A percentile compares a stretch with the other conserved stretches of the same genome.
phyloP scores from a whole-genome alignment of 2,888 invertebrate species.

The Phymatocera aterrima region DNA sequence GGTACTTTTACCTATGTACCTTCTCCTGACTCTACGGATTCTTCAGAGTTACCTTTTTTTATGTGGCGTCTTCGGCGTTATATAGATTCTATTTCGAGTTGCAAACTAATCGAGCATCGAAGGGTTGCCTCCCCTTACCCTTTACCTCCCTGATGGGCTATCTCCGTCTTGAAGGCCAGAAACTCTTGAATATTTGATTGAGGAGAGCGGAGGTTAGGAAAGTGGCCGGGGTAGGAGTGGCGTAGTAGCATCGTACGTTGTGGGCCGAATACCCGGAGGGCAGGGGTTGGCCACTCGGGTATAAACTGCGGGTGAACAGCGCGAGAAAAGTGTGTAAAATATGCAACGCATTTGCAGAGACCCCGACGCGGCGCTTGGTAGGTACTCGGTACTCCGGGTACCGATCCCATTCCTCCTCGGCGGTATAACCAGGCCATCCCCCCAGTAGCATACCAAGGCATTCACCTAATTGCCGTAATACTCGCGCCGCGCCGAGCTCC shows the following conservation, averaged over 20 bases:
- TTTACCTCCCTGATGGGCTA: background rate
- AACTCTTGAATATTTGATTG: conserved; percentile 29
- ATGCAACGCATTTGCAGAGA: conserved; percentile 67
- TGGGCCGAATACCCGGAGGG: background rate
- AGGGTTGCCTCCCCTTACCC: background rate
- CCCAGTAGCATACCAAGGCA: conserved; percentile 25
- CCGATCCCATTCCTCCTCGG: background rate
- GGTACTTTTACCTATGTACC: background rate
- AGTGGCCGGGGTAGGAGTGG: background rate
- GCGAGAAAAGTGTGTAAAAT: conserved; percentile 65
- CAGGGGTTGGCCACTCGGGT: conserved; percentile 11
- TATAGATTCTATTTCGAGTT: background rate
- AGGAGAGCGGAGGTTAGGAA: background rate
- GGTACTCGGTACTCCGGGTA: background rate
- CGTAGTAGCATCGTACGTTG: background rate
- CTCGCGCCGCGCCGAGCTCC: background rate
- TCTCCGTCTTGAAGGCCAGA: conserved; percentile 3
- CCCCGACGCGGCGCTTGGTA: conserved; percentile 48
- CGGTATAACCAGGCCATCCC: conserved; percentile 22
- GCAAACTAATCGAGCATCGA: conserved; percentile 5
- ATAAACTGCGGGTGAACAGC: conserved; percentile 44
- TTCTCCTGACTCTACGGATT: background rate
- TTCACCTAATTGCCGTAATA: conserved; percentile 39
- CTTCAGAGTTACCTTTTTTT: background rate
- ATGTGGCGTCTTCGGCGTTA: background rate